Evolutionary conservation across 2,113 vertebrate species (phyloP).

Genomic region (Sorex fumeus): DNA sequence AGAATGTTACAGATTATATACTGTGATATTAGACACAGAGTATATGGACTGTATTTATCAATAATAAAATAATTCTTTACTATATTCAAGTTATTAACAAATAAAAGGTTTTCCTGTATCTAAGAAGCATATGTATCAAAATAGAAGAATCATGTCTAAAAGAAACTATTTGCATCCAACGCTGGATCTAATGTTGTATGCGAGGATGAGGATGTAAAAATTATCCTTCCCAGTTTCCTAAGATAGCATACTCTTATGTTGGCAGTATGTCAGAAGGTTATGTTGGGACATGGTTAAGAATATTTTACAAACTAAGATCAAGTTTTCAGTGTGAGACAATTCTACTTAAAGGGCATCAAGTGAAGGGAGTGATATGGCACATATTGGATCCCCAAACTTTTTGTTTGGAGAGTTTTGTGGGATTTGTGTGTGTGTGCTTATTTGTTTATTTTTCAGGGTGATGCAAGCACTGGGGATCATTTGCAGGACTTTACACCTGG

Average conservation of each 20-base stretch:
- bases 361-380: not conserved
- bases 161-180: not conserved
- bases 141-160: not conserved
- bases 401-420: no score
- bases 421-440: no score
- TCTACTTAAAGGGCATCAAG: not conserved
- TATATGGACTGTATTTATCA: conserved; percentile 19
- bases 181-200: not conserved
- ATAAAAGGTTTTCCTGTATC: not conserved
- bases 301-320: not conserved
- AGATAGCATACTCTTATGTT: not conserved
- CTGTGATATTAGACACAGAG: not conserved
- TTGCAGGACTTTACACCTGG: no score
- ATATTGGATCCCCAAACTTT: not conserved
- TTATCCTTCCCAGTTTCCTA: not conserved
- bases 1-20: not conserved
- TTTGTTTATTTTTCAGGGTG: no score
- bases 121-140: not conserved
- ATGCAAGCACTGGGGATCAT: no score
- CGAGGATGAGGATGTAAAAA: conserved; percentile 33
- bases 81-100: not conserved
- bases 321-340: not conserved
- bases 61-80: conserved; percentile 37
- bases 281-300: conserved; percentile 34
- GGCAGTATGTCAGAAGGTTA: conserved; percentile 15